Conservation (phyloP, 2,797 vertebrate genomes). For the Pseudochaenichthys georgianus region DNA sequence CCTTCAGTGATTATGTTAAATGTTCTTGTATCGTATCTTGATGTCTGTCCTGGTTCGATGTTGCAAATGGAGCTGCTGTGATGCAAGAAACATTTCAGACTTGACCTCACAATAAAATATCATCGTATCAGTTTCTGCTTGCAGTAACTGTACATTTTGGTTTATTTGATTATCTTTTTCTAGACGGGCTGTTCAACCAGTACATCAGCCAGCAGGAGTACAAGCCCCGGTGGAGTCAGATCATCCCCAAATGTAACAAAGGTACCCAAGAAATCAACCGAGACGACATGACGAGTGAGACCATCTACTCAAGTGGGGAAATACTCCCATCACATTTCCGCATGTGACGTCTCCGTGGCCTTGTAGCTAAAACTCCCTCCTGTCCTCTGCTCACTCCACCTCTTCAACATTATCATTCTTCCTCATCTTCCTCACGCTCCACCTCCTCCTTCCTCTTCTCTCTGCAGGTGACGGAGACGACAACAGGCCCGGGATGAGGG, state of each 20-base stretch:
- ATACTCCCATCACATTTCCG: constrained; percentile 27
- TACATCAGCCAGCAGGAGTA: constrained; percentile 99
- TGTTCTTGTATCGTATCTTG: no score
- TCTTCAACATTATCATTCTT: not conserved
- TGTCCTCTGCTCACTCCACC: not conserved
- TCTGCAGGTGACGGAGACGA: constrained; percentile 93
- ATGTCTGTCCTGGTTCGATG: no score
- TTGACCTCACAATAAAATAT: no score
- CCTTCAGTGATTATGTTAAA: no score
- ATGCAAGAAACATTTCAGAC: no score
- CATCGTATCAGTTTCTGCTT: not conserved
- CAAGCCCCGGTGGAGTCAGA: constrained; percentile 98
- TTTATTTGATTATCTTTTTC: constrained; percentile 9
- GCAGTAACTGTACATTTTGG: not conserved
- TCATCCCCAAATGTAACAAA: constrained; percentile 98
- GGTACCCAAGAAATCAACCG: constrained; percentile 84
- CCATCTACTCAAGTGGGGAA: constrained; percentile 39
- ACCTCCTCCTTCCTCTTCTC: constrained; percentile 23
- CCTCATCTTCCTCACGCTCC: constrained; percentile 18
- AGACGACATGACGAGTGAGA: constrained; percentile 80
- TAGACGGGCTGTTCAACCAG: constrained; percentile 99
- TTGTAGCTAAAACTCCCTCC: constrained; percentile 47
- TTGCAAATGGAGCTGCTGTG: no score
- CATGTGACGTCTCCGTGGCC: not conserved
- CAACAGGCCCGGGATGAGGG: constrained; percentile 97